Conservation (phyloP, 2,888 invertebrate species). For the Meliscaeva auricollis region DNA sequence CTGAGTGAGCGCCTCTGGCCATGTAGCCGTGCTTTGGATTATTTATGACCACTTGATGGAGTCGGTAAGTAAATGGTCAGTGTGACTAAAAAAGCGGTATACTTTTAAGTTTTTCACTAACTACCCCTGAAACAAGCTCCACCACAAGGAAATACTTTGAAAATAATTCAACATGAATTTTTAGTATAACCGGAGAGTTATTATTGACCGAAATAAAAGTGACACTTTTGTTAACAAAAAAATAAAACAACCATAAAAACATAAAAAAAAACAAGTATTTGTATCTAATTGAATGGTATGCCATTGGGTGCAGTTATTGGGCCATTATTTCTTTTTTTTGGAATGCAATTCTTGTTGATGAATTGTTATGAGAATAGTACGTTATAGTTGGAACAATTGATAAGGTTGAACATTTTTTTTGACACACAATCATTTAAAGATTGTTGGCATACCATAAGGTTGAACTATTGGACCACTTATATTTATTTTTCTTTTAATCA, state of each 20-base stretch:
- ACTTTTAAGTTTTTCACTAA: constrained; percentile 60
- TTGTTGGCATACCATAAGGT: neutral
- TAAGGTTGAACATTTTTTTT: neutral
- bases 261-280: constrained; percentile 9
- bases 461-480: neutral
- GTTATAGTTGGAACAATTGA: neutral
- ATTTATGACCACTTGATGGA: constrained; percentile 72
- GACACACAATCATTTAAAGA: neutral
- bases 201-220: constrained; percentile 47
- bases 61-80: constrained; percentile 66
- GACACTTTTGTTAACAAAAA: constrained; percentile 44
- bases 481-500: neutral
- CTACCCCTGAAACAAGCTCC: neutral
- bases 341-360: constrained; percentile 18
- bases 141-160: constrained; percentile 36
- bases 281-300: constrained; percentile 53
- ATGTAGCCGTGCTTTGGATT: constrained; percentile 49
- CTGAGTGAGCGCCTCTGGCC: constrained; percentile 19
- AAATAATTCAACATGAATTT: constrained; percentile 45
- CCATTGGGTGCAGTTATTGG: constrained; percentile 57
- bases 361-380: neutral
- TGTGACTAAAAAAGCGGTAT: constrained; percentile 56
- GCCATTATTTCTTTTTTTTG: constrained; percentile 35
- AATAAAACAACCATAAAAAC: neutral
- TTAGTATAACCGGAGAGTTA: constrained; percentile 38